A percentile compares a stretch with the other conserved stretches of the same genome.
phyloP scores from a whole-genome alignment of 2,113 vertebrate species.

The Thinocorus orbignyianus region DNA sequence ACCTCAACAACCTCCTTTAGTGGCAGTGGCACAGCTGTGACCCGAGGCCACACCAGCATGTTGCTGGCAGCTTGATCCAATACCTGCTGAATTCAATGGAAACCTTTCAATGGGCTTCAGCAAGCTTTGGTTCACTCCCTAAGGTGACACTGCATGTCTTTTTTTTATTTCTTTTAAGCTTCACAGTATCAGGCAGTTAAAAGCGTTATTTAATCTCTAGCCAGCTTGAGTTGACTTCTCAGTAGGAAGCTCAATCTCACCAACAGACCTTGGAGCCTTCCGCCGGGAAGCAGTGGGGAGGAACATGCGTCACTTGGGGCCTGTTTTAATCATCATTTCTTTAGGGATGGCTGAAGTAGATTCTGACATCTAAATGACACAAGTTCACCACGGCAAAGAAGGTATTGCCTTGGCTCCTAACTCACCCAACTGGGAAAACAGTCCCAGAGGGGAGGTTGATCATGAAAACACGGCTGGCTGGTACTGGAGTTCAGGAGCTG shows the following conservation, averaged over 20 bases:
- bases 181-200: conserved; percentile 26
- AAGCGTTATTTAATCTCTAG: conserved; percentile 42
- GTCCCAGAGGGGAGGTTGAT: rapidly evolving
- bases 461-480: not conserved
- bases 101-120: conserved; percentile 1
- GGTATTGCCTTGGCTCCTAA: not conserved
- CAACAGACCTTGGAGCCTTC: not conserved
- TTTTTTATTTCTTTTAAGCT: not conserved
- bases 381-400: not conserved
- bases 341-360: not conserved
- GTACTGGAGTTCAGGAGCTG: not conserved
- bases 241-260: not conserved
- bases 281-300: not conserved
- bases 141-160: not conserved
- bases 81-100: conserved; percentile 48
- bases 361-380: not conserved
- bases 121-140: conserved; percentile 14
- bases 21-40: conserved; percentile 21
- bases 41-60: conserved; percentile 26
- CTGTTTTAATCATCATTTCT: not conserved
- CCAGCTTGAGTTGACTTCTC: conserved; percentile 19
- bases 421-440: not conserved
- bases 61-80: not conserved
- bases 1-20: not conserved
- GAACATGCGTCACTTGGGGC: not conserved